Evolutionary conservation across 2,888 invertebrate genomes (phyloP).

Genomic region (Chrysomela aeneicollis): DNA sequence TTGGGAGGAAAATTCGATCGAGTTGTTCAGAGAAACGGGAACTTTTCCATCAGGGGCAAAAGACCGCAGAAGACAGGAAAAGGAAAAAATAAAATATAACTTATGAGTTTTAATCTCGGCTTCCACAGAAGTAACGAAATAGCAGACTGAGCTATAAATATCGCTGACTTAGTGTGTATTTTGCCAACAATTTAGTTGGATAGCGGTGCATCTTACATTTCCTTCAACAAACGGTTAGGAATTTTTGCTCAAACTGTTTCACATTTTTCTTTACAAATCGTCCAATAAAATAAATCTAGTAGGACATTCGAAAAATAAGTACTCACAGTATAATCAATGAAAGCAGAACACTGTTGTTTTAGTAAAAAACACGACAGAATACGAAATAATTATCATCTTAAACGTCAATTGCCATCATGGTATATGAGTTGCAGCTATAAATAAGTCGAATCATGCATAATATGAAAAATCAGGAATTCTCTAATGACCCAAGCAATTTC

Average conservation of each 20-base stretch:
- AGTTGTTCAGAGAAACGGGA: conserved; percentile 43
- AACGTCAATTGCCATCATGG: too few relatives aligned
- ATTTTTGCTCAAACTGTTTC: neutral
- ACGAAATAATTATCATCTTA: too few relatives aligned
- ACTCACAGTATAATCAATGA: too few relatives aligned
- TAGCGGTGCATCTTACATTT: conserved; percentile 53
- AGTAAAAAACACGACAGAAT: too few relatives aligned
- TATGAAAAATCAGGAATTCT: too few relatives aligned
- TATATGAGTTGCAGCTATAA: too few relatives aligned
- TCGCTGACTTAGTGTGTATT: conserved; percentile 55
- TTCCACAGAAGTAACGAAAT: conserved; percentile 56
- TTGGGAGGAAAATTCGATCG: conserved; percentile 54
- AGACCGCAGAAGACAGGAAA: conserved; percentile 52
- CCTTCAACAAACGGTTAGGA: conserved; percentile 8
- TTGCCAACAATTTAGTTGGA: conserved; percentile 59
- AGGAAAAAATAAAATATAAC: conserved; percentile 61
- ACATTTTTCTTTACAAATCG: neutral
- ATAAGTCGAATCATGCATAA: too few relatives aligned
- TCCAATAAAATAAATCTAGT: neutral
- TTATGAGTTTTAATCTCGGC: conserved; percentile 63
- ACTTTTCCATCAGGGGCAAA: conserved; percentile 45
- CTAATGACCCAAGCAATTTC: too few relatives aligned
- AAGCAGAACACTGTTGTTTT: too few relatives aligned
- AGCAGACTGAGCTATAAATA: conserved; percentile 58
- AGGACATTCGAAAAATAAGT: too few relatives aligned